Percentiles rank a stretch among this genome's conserved stretches.
Evolutionary conservation across 2,113 vertebrate genomes (phyloP).

Genomic region (Oreochromis niloticus): DNA sequence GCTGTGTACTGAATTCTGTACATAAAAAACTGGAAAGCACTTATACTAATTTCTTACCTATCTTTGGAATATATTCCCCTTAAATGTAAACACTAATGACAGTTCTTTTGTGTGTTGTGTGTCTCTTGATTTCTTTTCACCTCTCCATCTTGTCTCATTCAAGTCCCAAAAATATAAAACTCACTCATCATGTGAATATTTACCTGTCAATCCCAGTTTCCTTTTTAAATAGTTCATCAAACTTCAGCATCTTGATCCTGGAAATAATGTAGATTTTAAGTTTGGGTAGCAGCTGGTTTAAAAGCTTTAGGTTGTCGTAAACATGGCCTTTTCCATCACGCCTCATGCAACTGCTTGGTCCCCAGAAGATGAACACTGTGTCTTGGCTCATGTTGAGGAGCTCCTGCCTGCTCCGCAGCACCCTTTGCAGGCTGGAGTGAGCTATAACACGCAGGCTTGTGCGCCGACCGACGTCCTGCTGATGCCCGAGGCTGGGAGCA

Average conservation of each 20-base stretch:
- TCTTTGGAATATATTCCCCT: not conserved
- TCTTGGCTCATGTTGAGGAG: conserved; percentile 84
- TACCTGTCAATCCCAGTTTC: conserved; percentile 94
- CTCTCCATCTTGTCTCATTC: not conserved
- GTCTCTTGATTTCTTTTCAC: not conserved
- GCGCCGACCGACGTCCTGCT: conserved; percentile 79
- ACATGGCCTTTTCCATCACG: conserved; percentile 84
- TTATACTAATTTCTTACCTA: not conserved
- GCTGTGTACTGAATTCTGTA: not conserved
- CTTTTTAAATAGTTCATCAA: conserved; percentile 87
- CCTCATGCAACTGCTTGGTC: conserved; percentile 88
- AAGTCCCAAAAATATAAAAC: not conserved
- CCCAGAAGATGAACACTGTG: conserved; percentile 91
- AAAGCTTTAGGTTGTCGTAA: conserved; percentile 83
- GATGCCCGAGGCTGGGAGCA: conserved; percentile 76
- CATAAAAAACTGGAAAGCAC: not conserved
- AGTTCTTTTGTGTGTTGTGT: not conserved
- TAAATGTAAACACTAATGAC: not conserved
- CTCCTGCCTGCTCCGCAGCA: conserved; percentile 78
- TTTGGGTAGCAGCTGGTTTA: conserved; percentile 82
- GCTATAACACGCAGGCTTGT: conserved; percentile 85
- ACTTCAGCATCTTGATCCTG: conserved; percentile 85
- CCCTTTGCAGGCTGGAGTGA: conserved; percentile 88
- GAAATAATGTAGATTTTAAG: conserved; percentile 84
- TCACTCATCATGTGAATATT: not conserved